Evolutionary conservation across 2,888 invertebrate genomes (phyloP).

Genomic region (Pasiphila rectangulata): DNA sequence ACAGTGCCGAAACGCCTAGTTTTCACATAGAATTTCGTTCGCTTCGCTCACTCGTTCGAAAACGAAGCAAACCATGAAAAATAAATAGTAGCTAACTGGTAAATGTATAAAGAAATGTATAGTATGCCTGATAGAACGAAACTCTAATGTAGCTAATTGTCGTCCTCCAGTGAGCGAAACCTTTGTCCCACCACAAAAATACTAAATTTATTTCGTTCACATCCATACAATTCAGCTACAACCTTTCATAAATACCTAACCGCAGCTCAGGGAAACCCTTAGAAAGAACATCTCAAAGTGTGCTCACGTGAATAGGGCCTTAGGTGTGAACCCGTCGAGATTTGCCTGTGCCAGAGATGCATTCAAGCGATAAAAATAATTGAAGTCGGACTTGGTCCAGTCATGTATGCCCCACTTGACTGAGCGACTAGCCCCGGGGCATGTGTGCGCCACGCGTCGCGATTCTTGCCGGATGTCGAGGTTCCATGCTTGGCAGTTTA

Average conservation of each 20-base stretch:
- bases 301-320: conserved; percentile 46
- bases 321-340: conserved; percentile 57
- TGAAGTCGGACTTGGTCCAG: conserved; percentile 58
- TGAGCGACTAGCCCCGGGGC: conserved; percentile 11
- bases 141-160: no score
- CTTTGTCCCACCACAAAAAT: no score
- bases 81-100: no score
- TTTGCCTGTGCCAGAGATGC: conserved; percentile 52
- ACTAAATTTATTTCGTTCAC: no score
- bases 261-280: neutral
- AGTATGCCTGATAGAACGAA: no score
- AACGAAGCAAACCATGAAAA: no score
- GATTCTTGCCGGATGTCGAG: conserved; percentile 29
- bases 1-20: no score
- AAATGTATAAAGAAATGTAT: no score
- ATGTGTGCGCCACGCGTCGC: conserved; percentile 13
- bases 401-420: conserved; percentile 20
- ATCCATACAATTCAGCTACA: no score
- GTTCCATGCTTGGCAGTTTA: neutral
- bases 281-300: conserved; percentile 29
- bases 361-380: conserved; percentile 66
- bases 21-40: no score
- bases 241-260: neutral
- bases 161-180: no score
- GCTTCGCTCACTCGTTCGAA: no score